Conservation (phyloP, 2,113 vertebrate species). For the Lagopus leucura region DNA sequence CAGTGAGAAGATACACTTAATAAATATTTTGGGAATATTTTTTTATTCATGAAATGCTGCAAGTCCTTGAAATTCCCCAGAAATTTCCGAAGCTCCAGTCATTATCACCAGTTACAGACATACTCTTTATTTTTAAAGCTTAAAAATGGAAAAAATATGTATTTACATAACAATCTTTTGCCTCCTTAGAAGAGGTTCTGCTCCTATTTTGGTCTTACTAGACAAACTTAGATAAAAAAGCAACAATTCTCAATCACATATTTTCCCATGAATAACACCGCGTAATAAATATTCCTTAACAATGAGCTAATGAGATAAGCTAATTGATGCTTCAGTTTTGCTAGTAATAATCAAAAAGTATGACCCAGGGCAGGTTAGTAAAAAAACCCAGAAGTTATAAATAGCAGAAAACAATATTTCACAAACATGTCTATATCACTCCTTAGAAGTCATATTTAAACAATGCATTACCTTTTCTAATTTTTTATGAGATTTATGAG, state of each 20-base stretch:
- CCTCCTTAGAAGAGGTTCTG: not conserved
- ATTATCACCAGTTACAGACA: rapidly evolving
- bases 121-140: not conserved
- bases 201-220: not conserved
- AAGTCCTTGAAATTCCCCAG: not conserved
- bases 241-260: not conserved
- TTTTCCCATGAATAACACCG: not conserved
- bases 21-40: not conserved
- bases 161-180: not conserved
- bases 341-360: not conserved
- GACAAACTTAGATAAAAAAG: not conserved
- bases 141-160: not conserved
- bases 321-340: not conserved
- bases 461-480: not conserved
- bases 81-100: not conserved
- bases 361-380: not conserved
- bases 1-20: not conserved
- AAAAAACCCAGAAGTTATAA: not conserved
- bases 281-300: not conserved
- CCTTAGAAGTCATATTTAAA: not conserved
- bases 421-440: not conserved
- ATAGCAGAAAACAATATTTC: not conserved
- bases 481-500: not conserved
- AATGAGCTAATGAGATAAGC: not conserved
- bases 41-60: not conserved